Base-by-base conservation (phyloP, 2,888 invertebrate species). In the Apotomis betuletana region DNA sequence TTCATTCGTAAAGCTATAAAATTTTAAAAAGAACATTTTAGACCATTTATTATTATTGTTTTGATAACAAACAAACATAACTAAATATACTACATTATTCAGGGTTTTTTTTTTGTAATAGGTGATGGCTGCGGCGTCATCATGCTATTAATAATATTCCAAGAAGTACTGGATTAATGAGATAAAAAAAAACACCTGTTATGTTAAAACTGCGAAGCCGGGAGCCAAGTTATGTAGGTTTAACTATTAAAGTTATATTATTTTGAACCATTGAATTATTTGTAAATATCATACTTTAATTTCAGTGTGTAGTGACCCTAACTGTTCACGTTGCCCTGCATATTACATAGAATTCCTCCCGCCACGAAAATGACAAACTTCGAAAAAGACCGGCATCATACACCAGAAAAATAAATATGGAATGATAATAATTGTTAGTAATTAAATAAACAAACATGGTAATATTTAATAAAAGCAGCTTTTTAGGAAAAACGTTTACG, bases 401-500 rank as follows among this genome's bases (percentile, higher is more conserved):
- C 44, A 54, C 58, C 10, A 63, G 49, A 5, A 13, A 57, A 52
- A 67, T 49, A n/a, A 38, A 46, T 67, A 10, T 13, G 41, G 10
- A 52, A 46, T 38, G 12, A 59, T 54, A 72, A 38, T 52, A 57
- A 12, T 57, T 52, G 59, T 68, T 68, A 59, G 46, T 68, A 72
- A 63, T 58, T 44, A 68, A 59, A 54, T 63, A 68, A 68, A 72
- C 63, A 72, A 68, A 75, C 55, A 64, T 68, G 74, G 73, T 75
- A 74, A 76, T 74, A 74, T 75, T 70, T 77, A 77, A 79, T 71
- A 74, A 68, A 78, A 76, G 69, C 74, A 78, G 69, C 69, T 80
- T 78, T 78, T 79, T 76, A 77, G 74, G 80, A 79, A 85, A 88
- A 90, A 90, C 89, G 89, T 89, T 88, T 78, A 88, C 87, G 89